These are phyloP conservation scores for Nyctereutes procyonoides DNA, from an alignment of 2,113 vertebrate species.

Conservation along the genomic window DNA sequence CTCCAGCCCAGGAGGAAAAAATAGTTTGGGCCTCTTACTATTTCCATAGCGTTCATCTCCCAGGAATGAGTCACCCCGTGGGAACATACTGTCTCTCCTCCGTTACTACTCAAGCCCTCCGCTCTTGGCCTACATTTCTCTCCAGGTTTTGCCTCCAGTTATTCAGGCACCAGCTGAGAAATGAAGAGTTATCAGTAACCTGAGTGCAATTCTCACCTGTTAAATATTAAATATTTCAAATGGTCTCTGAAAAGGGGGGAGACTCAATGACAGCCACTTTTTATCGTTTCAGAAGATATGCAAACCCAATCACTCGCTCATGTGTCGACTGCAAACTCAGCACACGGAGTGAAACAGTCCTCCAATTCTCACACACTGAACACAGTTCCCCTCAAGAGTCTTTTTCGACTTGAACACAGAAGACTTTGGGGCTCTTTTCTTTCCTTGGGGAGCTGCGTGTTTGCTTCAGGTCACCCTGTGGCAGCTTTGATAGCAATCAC, in stretches of 20 bases:
- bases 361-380: no score
- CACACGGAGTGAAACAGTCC: no score
- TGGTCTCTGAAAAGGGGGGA: conserved; percentile 47
- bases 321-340: no score
- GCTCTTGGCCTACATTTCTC: neutral
- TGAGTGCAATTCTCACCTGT: neutral
- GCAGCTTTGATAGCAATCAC: no score
- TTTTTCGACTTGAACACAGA: no score
- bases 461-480: no score
- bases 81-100: neutral
- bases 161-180: neutral
- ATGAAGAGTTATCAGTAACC: neutral
- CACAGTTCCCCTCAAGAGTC: no score
- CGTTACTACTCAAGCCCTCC: neutral
- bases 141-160: neutral
- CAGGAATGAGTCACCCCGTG: neutral
- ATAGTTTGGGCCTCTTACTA: neutral
- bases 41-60: neutral
- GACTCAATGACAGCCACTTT: no score
- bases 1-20: neutral
- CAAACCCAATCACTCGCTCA: no score
- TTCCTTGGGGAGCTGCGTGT: no score
- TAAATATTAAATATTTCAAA: conserved; percentile 68
- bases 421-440: no score
- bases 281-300: no score